phyloP scores from a whole-genome alignment of 2,113 vertebrate genomes.

The Pterocles gutturalis region DNA sequence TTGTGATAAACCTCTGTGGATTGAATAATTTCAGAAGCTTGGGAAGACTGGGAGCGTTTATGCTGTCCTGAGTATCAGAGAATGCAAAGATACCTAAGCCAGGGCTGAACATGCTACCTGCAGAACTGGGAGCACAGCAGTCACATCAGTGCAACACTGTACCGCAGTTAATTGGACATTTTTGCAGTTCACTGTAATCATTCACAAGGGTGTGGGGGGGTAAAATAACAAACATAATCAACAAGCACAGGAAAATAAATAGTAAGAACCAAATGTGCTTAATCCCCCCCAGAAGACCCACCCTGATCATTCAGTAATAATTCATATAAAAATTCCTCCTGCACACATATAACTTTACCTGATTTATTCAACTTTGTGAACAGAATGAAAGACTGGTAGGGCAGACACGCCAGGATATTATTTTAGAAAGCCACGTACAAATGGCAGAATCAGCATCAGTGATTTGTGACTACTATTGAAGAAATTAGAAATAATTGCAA shows the following conservation, averaged over 20 bases:
- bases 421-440: background rate
- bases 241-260: background rate
- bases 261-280: background rate
- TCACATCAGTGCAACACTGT: background rate
- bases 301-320: background rate
- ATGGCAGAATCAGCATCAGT: conserved; percentile 29
- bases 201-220: background rate
- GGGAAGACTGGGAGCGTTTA: background rate
- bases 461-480: conserved; percentile 36
- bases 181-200: background rate
- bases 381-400: background rate
- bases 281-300: background rate
- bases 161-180: background rate
- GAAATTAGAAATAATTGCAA: conserved; percentile 68
- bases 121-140: background rate
- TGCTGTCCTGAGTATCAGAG: background rate
- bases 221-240: background rate
- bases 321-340: background rate
- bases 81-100: background rate
- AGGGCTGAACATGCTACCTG: background rate
- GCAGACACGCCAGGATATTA: conserved; percentile 1
- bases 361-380: conserved; percentile 9
- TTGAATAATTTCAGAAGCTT: background rate
- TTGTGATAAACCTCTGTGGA: conserved; percentile 19
- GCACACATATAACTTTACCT: background rate